phyloP scores from a whole-genome alignment of 2,888 invertebrate genomes.

The Gasteruption jaculator region DNA sequence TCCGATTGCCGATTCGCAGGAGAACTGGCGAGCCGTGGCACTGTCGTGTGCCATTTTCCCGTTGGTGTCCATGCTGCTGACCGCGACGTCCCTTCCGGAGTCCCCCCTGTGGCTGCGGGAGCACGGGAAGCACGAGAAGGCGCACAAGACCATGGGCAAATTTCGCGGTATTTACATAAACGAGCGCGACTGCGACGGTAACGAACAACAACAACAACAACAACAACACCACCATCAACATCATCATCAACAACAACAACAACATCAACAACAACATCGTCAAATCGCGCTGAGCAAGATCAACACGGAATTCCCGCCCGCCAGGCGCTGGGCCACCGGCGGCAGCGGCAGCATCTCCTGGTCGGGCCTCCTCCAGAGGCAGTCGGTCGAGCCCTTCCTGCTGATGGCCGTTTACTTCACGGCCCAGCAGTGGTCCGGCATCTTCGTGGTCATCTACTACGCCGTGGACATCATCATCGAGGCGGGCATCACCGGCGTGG shows the following conservation, averaged over 20 bases:
- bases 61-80: slow-evolving; percentile 46
- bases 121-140: slow-evolving; percentile 52
- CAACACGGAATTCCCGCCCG: no score
- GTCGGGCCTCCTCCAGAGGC: slow-evolving; percentile 46
- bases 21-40: slow-evolving; percentile 52
- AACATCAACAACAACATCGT: neutral
- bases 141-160: slow-evolving; percentile 47
- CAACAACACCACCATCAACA: no score
- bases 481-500: slow-evolving; percentile 52
- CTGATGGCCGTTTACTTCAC: slow-evolving; percentile 55
- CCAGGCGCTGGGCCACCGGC: no score
- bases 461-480: slow-evolving; percentile 54
- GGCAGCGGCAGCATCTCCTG: no score
- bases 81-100: slow-evolving; percentile 53
- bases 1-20: slow-evolving; percentile 39
- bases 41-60: slow-evolving; percentile 51
- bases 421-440: slow-evolving; percentile 59
- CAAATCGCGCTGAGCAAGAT: no score
- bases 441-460: slow-evolving; percentile 58
- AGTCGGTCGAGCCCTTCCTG: slow-evolving; percentile 52
- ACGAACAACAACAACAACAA: slow-evolving; percentile 30
- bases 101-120: slow-evolving; percentile 57
- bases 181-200: slow-evolving; percentile 23
- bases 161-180: slow-evolving; percentile 46
- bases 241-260: no score